phyloP scores from a whole-genome alignment of 2,888 invertebrate genomes.

The Phrixothrix hirtus region DNA sequence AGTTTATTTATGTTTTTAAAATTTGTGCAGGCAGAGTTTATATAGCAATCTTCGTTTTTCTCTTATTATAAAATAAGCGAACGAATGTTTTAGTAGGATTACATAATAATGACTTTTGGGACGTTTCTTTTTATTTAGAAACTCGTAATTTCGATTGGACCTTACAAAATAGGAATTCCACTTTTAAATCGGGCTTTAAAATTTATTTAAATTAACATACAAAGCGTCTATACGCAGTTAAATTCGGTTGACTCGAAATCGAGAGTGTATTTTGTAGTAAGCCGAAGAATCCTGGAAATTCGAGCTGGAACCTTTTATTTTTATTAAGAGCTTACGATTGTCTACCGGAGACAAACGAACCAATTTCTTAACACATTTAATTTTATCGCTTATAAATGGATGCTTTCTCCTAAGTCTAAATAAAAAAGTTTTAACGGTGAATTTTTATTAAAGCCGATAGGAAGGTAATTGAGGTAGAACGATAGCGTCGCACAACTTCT shows the following conservation, averaged over 20 bases:
- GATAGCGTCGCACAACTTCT: constrained; percentile 2
- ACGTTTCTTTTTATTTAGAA: neutral
- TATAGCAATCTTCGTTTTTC: too few species aligned
- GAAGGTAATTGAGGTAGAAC: constrained; percentile 4
- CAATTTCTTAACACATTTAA: constrained; percentile 39
- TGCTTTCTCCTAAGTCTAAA: constrained; percentile 8
- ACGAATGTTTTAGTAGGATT: neutral
- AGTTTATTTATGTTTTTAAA: too few species aligned
- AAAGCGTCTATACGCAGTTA: constrained; percentile 33
- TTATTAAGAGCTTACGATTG: constrained; percentile 41
- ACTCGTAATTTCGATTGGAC: neutral
- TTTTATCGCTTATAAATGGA: constrained; percentile 36
- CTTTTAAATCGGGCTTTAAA: constrained; percentile 8
- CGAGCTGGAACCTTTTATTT: constrained; percentile 35
- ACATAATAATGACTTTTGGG: neutral
- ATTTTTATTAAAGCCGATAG: constrained; percentile 7
- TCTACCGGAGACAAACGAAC: constrained; percentile 37
- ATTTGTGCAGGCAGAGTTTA: too few species aligned
- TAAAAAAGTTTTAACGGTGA: constrained; percentile 11
- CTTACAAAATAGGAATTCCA: neutral
- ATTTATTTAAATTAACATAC: constrained; percentile 35
- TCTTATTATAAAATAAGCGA: neutral
- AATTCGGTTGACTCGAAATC: constrained; percentile 31
- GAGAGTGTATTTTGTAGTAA: constrained; percentile 33
- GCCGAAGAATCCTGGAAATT: constrained; percentile 21